Base-by-base conservation (phyloP, 2,797 vertebrate genomes). In the Pipistrellus pipistrellus region DNA sequence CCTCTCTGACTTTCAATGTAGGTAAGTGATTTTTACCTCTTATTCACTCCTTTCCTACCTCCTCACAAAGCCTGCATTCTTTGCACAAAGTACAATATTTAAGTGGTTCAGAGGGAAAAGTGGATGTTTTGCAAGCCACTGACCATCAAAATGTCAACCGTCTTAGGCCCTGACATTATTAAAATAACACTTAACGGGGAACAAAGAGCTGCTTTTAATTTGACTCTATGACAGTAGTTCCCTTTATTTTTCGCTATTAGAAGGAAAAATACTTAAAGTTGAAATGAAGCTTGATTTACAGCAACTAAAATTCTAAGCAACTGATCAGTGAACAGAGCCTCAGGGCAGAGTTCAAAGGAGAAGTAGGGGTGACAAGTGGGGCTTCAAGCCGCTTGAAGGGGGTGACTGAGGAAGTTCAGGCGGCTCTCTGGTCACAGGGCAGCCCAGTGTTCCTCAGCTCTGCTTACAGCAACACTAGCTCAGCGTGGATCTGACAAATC, bases 261-360 rank as follows among this genome's bases (percentile, higher is more conserved):
- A 27, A 90, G 35, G 15, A 83, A 90, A 91, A 64, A 76, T 38
- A 72, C 13, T 62, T 91, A 41, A 66, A 51, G 30, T 78, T 82
- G 77, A 76, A 86, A 92, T 73, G 83, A 93, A 51, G 17, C n/a
- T 89, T 96, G 64, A 88, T 90, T 44, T 88, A 90, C 3, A 38
- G 85, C 57, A 59, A 73, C 81, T 82, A n/a, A 46, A 95, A 89
- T 85, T 92, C 69, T 75, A 85, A 91, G 48, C 44, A 95, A 80
- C 46, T 7, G 27, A 83, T 78, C 59, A 95, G 91, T 51, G 73
- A 73, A 80, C 53, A 55, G 20, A 95, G 46, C 73, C 78, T 30
- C 1, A 3, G 78, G 87, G 59, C 77, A 88, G 78, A 35, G 88
- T 46, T 95, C 85, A 82, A 88, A 92, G 71, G 85, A 32, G 4